Conservation (phyloP, 2,888 invertebrate genomes). For the Ganaspis brasiliensis region DNA sequence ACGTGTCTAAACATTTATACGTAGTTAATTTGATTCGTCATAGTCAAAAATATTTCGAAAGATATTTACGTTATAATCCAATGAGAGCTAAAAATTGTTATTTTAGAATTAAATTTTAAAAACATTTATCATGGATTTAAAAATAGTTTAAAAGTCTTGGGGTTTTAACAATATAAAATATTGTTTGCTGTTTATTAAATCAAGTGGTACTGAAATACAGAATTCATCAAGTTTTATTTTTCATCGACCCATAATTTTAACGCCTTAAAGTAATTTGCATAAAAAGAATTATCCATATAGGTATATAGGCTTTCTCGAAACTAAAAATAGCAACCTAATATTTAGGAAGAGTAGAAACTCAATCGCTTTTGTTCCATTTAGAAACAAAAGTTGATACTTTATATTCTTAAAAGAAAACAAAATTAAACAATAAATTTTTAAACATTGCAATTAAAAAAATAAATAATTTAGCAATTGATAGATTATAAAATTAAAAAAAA, state of each 20-base stretch:
- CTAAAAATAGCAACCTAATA: constrained; percentile 78
- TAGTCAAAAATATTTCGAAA: constrained; percentile 14
- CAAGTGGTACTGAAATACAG: neutral
- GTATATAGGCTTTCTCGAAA: constrained; percentile 77
- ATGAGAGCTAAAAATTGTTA: neutral
- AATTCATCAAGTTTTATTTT: neutral
- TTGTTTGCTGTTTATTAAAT: neutral
- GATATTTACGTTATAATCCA: neutral
- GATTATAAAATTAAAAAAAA: neutral
- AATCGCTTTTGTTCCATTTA: constrained; percentile 54
- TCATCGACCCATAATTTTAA: neutral
- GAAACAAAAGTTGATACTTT: constrained; percentile 41
- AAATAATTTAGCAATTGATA: neutral
- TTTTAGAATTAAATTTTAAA: constrained; percentile 7
- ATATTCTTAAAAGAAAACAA: neutral
- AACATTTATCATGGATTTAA: constrained; percentile 8
- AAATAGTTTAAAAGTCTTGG: neutral
- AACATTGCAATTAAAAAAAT: neutral
- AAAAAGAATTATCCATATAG: constrained; percentile 35
- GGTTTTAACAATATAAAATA: neutral
- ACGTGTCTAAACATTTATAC: constrained; percentile 15
- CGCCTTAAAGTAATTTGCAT: neutral
- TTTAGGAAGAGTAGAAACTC: constrained; percentile 71
- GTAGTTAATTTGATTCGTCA: constrained; percentile 11
- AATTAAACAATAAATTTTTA: neutral